Conservation (phyloP, 1,140 invertebrate genomes). For the Diprion similis region DNA sequence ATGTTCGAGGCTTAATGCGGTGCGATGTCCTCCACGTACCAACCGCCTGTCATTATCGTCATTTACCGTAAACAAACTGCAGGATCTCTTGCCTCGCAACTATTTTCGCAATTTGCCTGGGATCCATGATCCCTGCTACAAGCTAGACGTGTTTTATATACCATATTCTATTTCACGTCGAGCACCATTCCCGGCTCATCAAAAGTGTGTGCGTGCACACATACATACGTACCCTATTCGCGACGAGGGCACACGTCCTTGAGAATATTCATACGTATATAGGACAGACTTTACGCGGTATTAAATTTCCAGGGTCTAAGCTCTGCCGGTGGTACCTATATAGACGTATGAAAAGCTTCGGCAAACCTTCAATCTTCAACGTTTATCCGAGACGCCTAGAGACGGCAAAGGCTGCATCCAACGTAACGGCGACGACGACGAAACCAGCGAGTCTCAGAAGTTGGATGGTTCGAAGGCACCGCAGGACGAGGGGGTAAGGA, state of each 20-base stretch:
- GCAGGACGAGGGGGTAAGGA: neutral
- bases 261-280: neutral
- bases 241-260: neutral
- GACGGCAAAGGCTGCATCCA: neutral
- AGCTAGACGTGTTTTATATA: no score
- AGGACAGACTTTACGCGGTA: neutral
- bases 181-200: no score
- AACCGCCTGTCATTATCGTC: no score
- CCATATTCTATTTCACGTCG: no score
- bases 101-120: no score
- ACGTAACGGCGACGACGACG: neutral
- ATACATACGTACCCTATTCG: no score
- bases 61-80: no score
- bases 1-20: no score
- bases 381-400: constrained; percentile 7
- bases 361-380: neutral
- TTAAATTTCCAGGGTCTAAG: neutral
- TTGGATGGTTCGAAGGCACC: neutral
- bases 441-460: constrained; percentile 4
- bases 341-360: neutral
- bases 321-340: neutral
- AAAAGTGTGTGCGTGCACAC: no score
- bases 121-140: no score
- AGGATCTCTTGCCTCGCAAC: no score
- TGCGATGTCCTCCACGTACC: no score